Percentiles rank a stretch among this genome's conserved stretches.
phyloP scores from a whole-genome alignment of 37 sponge, comb jelly and placozoan species.

The Beroe ovata region DNA sequence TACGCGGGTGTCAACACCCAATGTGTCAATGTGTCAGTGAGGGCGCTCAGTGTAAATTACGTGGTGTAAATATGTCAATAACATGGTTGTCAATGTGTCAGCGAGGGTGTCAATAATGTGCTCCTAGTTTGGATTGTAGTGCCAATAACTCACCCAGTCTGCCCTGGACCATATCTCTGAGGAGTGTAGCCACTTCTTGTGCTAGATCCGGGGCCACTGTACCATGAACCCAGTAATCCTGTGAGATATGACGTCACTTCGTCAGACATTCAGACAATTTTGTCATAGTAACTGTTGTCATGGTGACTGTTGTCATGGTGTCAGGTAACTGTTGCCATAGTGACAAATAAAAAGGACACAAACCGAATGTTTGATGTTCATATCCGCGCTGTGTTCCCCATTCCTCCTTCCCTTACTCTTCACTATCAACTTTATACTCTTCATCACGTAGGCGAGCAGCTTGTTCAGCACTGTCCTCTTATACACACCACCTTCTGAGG shows the following conservation, averaged over 20 bases:
- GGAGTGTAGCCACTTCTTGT: constrained; percentile 77
- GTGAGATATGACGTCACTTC: too few relatives aligned
- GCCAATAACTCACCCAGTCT: too few relatives aligned
- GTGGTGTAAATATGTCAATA: too few relatives aligned
- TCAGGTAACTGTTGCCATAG: too few relatives aligned
- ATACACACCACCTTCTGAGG: background rate
- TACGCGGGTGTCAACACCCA: too few relatives aligned
- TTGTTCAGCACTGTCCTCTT: constrained; percentile 54
- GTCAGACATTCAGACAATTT: background rate
- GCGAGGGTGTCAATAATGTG: too few relatives aligned
- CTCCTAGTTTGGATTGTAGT: too few relatives aligned
- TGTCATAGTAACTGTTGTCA: background rate
- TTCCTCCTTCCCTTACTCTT: constrained; percentile 60
- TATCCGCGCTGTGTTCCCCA: background rate
- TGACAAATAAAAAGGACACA: too few relatives aligned
- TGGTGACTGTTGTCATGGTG: too few relatives aligned
- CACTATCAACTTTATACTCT: constrained; percentile 30
- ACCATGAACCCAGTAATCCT: constrained; percentile 75
- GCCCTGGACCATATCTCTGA: constrained; percentile 82
- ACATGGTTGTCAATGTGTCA: too few relatives aligned
- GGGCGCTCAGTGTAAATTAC: too few relatives aligned
- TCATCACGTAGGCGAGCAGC: constrained; percentile 54
- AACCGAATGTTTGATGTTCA: constrained; percentile 38
- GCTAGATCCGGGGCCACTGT: constrained; percentile 79
- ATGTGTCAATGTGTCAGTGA: too few relatives aligned